Evolutionary conservation across 2,113 vertebrate species (phyloP).

Genomic region (Hippopotamus amphibius): DNA sequence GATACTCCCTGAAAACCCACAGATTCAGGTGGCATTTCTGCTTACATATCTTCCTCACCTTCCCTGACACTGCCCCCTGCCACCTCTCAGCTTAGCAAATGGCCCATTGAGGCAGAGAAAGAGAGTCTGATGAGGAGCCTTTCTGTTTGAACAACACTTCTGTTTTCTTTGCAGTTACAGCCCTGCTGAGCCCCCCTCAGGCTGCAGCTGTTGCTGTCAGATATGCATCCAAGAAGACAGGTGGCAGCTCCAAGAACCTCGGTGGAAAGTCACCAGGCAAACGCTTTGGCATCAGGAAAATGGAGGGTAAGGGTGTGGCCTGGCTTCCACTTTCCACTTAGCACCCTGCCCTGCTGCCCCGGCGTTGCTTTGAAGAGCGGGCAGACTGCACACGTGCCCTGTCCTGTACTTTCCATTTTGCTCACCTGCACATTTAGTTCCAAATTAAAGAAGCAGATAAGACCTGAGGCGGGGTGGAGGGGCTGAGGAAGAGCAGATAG

Average conservation of each 20-base stretch:
- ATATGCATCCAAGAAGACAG: conserved; percentile 94
- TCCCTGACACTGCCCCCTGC: not conserved
- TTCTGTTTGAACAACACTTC: not conserved
- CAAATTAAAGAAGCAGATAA: not conserved
- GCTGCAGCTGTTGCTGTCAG: conserved; percentile 84
- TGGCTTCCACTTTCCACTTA: not conserved
- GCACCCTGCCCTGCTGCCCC: not conserved
- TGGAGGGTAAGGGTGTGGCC: conserved; percentile 88
- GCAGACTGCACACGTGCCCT: not conserved
- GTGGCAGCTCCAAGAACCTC: conserved; percentile 92
- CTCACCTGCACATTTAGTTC: not conserved
- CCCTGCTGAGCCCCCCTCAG: conserved; percentile 77
- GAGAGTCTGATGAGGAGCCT: not conserved
- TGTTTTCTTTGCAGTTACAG: conserved; percentile 31
- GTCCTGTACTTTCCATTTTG: not conserved
- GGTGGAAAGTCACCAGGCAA: conserved; percentile 93
- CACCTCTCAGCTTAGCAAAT: not conserved
- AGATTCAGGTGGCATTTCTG: not conserved
- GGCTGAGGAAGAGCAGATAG: not conserved
- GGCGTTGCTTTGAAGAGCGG: not conserved
- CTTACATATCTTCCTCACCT: not conserved
- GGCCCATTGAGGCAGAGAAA: not conserved
- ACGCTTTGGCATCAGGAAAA: conserved; percentile 93
- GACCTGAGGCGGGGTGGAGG: not conserved
- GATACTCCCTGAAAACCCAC: conserved; percentile 12